These are phyloP conservation scores for Tenrec ecaudatus DNA, from an alignment of 2,113 vertebrate genomes.

Conservation along the genomic window DNA sequence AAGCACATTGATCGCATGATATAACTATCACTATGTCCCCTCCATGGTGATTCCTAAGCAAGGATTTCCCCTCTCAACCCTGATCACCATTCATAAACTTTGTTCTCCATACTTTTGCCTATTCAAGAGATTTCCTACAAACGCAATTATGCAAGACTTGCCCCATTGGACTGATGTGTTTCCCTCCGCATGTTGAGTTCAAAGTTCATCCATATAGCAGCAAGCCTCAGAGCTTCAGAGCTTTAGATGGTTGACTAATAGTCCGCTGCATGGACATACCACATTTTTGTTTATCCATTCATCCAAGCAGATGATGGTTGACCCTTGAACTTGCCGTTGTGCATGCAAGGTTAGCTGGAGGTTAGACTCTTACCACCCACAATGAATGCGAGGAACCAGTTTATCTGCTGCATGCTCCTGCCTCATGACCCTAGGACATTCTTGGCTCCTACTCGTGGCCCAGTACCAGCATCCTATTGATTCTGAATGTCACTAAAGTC, in stretches of 20 bases:
- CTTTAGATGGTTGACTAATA: background rate
- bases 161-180: background rate
- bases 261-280: background rate
- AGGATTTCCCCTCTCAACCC: background rate
- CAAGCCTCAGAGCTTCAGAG: background rate
- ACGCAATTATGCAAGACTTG: background rate
- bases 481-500: background rate
- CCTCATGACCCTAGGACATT: rapidly evolving
- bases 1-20: background rate
- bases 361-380: background rate
- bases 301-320: background rate
- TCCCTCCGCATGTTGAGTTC: background rate
- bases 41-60: background rate
- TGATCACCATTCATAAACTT: background rate
- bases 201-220: background rate
- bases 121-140: background rate
- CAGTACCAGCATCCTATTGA: background rate
- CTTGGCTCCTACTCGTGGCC: background rate
- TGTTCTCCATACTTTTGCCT: background rate
- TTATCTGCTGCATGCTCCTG: background rate
- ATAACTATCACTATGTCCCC: background rate
- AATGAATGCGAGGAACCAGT: rapidly evolving
- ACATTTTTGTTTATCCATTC: background rate
- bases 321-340: background rate
- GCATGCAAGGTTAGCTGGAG: rapidly evolving